Base-by-base conservation (phyloP, 2,797 vertebrate genomes). In the Aphelocoma californica region DNA sequence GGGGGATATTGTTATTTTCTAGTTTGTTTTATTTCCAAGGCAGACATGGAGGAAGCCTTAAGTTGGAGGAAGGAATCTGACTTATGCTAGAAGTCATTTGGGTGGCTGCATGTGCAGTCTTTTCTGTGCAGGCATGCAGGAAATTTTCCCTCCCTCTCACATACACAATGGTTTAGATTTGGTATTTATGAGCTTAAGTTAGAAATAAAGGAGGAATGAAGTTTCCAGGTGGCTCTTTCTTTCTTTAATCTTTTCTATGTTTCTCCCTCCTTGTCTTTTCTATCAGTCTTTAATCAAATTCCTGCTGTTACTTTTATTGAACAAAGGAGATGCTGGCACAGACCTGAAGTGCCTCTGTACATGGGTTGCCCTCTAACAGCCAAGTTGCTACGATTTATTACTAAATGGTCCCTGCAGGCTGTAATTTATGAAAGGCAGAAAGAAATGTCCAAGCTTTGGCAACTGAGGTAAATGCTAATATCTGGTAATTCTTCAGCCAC, bases 101-200 rank as follows among this genome's bases (percentile, higher is more conserved):
- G 65, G 45, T 0, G 14, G 24, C 57, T 71, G 64, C 28, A 36
- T 54, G 61, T 50, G 82, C 93, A 79, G 75, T 6, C 69, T 88
- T 53, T 90, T 84, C 83, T 92, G 92, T 84, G 86, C 86, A 92
- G 86, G 93, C 85, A 95, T 57, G 91, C 87, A 96, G 93, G 96
- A 95, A 92, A 92, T 81, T 87, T 24, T 94, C 87, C 78, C 81
- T 92, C 93, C 89, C 86, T 88, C 90, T 77, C 75, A 8, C n/a
- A 69, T 60, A 73, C 67, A 93, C 89, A 96, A 92, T 95, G 86
- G 44, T 96, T 96, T 88, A 77, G 88, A 97, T 97, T 92, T 95
- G 93, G 89, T 95, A 96, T 97, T 97, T 97, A 96, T 79, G 74
- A 94, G 95, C 95, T 97, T 96, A 95, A 90, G 87, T 73, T 84